These are phyloP conservation scores for Heterotilapia buettikoferi DNA, from an alignment of 2,113 vertebrate genomes.

Conservation along the genomic window DNA sequence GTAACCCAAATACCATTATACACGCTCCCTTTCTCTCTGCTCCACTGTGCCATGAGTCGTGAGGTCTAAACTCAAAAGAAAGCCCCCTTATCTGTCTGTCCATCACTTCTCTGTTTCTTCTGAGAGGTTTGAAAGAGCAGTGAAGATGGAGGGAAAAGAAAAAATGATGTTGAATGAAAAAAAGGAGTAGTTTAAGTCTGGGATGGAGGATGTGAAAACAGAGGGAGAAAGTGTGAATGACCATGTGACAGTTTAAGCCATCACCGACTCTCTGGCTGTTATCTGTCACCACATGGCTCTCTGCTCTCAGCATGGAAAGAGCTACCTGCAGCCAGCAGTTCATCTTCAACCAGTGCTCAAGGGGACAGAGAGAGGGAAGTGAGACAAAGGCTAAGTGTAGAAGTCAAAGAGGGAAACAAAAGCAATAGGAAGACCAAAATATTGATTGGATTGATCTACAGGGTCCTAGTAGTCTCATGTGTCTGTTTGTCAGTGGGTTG, in stretches of 20 bases:
- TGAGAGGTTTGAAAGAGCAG: conserved; percentile 21
- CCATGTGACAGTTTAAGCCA: conserved; percentile 29
- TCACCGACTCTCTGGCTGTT: conserved; percentile 9
- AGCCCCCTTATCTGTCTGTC: background rate
- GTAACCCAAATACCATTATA: conserved; percentile 50
- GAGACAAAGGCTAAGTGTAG: background rate
- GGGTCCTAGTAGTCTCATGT: background rate
- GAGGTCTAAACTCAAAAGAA: background rate
- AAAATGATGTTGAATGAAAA: background rate
- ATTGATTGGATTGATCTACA: conserved; percentile 48
- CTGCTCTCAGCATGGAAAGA: background rate
- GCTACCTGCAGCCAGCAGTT: conserved; percentile 21
- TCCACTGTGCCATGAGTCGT: conserved; percentile 13
- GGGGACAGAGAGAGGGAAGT: background rate
- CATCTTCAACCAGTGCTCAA: conserved; percentile 22
- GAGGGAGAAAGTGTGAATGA: conserved; percentile 4
- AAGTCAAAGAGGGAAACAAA: background rate
- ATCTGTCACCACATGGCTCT: conserved; percentile 17
- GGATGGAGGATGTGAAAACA: background rate
- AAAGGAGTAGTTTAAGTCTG: background rate
- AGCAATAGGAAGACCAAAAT: conserved; percentile 5
- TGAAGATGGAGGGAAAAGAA: background rate
- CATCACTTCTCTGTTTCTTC: background rate
- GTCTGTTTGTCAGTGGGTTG: background rate
- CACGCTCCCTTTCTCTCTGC: background rate